phyloP scores from a whole-genome alignment of 2,888 invertebrate genomes.

The Diarsia brunnea region DNA sequence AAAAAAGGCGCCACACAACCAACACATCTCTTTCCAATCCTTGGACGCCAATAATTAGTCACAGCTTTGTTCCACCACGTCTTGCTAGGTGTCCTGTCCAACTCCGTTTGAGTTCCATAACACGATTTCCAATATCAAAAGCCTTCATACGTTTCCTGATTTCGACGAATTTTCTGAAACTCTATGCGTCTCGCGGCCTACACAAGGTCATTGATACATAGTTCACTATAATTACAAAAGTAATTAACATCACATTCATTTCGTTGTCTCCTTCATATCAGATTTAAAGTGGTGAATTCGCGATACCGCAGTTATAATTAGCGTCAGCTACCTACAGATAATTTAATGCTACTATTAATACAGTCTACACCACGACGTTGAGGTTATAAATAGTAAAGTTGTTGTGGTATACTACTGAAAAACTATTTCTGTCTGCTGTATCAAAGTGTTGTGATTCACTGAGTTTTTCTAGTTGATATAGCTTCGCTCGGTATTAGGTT shows the following conservation, averaged over 20 bases:
- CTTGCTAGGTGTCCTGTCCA: too few species aligned
- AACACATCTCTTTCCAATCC: too few species aligned
- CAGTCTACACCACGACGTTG: neutral
- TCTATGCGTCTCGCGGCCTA: too few species aligned
- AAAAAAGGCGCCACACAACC: too few species aligned
- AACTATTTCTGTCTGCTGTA: conserved; percentile 20
- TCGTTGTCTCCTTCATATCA: conserved; percentile 1
- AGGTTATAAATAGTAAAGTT: conserved; percentile 37
- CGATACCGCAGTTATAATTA: conserved; percentile 16
- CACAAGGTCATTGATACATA: neutral
- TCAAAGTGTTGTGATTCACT: neutral
- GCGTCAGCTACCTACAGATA: neutral
- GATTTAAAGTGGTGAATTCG: conserved; percentile 13
- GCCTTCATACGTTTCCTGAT: too few species aligned
- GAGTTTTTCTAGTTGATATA: neutral
- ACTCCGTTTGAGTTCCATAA: too few species aligned
- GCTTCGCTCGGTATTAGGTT: neutral
- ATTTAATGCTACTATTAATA: conserved; percentile 13
- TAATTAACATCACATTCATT: conserved; percentile 9
- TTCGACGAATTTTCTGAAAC: too few species aligned
- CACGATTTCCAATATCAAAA: too few species aligned
- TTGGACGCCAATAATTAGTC: too few species aligned
- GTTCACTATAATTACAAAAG: conserved; percentile 9
- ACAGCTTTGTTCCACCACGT: too few species aligned
- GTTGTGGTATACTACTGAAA: conserved; percentile 12